phyloP scores from a whole-genome alignment of 2,888 invertebrate species.

The Agrotis segetum region DNA sequence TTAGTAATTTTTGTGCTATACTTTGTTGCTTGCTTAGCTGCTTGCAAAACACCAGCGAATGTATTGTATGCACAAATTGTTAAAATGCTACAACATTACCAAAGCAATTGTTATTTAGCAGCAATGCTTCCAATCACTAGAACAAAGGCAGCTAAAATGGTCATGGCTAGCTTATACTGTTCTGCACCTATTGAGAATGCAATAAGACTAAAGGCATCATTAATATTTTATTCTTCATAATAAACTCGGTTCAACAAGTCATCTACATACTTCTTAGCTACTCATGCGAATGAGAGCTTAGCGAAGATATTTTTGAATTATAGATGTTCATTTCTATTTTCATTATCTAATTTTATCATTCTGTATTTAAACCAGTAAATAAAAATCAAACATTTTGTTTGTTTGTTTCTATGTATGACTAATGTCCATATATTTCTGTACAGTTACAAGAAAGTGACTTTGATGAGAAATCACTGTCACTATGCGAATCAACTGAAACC shows the following conservation, averaged over 20 bases:
- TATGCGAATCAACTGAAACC: conserved; percentile 94
- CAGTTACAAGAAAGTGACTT: conserved; percentile 96
- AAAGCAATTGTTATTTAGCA: background rate
- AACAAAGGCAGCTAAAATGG: background rate
- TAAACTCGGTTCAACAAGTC: background rate
- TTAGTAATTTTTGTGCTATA: background rate
- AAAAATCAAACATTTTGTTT: background rate
- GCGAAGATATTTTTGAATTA: conserved; percentile 16
- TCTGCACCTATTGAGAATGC: background rate
- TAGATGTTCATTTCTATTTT: background rate
- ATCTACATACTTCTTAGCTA: background rate
- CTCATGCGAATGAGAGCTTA: background rate
- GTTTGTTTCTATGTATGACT: background rate
- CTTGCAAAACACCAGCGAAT: conserved; percentile 12
- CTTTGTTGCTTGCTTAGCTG: conserved; percentile 1
- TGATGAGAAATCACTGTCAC: conserved; percentile 94
- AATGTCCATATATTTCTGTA: conserved; percentile 8
- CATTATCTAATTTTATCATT: too few species aligned
- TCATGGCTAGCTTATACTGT: background rate
- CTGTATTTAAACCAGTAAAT: background rate
- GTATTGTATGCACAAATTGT: background rate
- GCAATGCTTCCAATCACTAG: background rate
- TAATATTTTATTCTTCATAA: background rate
- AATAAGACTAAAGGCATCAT: background rate
- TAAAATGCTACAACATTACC: background rate